These are phyloP conservation scores for Ficedula albicollis DNA, from an alignment of 2,797 vertebrate genomes.

Conservation along the genomic window DNA sequence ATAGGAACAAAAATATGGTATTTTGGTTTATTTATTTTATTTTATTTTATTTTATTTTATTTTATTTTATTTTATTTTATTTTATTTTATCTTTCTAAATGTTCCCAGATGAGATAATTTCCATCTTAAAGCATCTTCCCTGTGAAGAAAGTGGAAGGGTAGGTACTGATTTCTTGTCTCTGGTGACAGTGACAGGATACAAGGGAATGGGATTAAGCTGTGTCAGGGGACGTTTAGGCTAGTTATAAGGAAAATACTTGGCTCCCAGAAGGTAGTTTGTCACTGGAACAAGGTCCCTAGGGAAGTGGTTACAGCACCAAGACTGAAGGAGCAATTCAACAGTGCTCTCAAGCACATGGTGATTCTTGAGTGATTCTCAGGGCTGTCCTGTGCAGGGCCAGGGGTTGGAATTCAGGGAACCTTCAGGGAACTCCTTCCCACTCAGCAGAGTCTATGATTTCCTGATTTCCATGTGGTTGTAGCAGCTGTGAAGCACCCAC, in stretches of 20 bases:
- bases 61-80: background rate
- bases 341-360: background rate
- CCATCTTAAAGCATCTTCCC: background rate
- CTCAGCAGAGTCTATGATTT: background rate
- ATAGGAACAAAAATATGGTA: background rate
- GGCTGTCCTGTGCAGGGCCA: background rate
- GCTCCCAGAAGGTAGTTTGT: background rate
- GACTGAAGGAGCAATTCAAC: accelerated
- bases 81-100: background rate
- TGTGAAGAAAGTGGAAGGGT: accelerated
- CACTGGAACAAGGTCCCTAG: background rate
- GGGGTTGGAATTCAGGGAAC: too few relatives aligned
- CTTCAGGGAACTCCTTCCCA: background rate
- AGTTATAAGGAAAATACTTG: background rate
- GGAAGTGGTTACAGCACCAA: background rate
- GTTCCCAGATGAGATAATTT: background rate
- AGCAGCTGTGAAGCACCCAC: background rate
- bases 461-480: accelerated
- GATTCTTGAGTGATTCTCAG: background rate
- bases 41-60: too few relatives aligned
- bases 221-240: background rate
- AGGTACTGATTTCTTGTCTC: background rate
- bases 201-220: background rate
- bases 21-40: background rate
- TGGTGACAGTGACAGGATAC: background rate